phyloP scores from a whole-genome alignment of 64 coral and sea anemone species.

The Stichodactyla mertensii region DNA sequence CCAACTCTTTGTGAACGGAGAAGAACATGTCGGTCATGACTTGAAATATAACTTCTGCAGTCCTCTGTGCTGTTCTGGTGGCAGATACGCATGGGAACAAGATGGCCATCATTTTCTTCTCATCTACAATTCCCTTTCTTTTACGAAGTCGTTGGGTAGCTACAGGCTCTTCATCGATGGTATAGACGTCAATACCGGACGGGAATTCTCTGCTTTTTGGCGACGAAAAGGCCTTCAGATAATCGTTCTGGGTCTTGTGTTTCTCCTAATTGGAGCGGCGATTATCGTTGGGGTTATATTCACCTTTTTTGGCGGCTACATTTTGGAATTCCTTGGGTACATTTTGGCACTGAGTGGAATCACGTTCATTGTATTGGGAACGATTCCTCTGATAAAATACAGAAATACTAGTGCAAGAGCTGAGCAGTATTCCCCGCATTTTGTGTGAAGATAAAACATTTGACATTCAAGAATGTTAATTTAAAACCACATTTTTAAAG shows the following conservation, averaged over 20 bases:
- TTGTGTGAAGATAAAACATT: background rate
- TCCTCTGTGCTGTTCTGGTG: conserved; percentile 62
- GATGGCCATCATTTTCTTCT: conserved; percentile 75
- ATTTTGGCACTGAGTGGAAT: background rate
- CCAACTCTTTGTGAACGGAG: conserved; percentile 2
- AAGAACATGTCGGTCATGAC: background rate
- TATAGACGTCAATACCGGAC: conserved; percentile 80
- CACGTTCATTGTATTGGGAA: background rate
- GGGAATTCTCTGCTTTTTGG: conserved; percentile 84
- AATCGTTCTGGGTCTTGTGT: conserved; percentile 47
- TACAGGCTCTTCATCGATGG: conserved; percentile 86
- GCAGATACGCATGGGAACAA: conserved; percentile 77
- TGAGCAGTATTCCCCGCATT: background rate
- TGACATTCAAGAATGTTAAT: too few species aligned
- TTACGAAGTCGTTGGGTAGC: conserved; percentile 41
- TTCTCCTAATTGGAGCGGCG: conserved; percentile 45
- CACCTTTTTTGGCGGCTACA: background rate
- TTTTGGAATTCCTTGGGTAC: background rate
- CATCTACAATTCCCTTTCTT: conserved; percentile 53
- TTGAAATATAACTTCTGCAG: conserved; percentile 75
- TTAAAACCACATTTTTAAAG: too few species aligned
- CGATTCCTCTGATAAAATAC: background rate
- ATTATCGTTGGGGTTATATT: background rate
- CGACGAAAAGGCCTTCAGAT: conserved; percentile 70
- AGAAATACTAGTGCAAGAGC: background rate